Base-by-base conservation (phyloP, 2,113 vertebrate species). In the Tupaia tana region DNA sequence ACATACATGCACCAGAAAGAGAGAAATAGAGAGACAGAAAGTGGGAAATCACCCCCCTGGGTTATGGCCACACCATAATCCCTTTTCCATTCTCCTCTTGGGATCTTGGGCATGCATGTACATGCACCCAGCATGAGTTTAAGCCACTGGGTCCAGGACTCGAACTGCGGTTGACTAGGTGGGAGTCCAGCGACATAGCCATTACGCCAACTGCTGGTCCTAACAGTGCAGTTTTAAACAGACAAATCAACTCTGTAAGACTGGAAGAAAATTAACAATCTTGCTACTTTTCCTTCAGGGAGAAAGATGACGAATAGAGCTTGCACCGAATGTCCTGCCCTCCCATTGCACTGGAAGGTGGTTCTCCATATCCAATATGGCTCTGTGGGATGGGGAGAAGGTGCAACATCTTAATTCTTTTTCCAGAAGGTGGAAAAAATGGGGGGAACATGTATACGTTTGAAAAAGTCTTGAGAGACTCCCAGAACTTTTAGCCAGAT, bases 391-490 rank as follows among this genome's bases (percentile, higher is more conserved):
- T 16, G 2, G 5, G 6, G 13, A 58, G 13, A 86, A 58, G 52
- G 12, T 24, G 29, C 3, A 73, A 86, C 71, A n/a, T n/a, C 8
- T 22, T 24, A 24, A 4, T 12, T 59, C 29, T 34, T 58, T 31
- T 34, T 4, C 14, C 27, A 84, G 6, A 14, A 43, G 43, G 43
- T 43, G 43, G 43, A 20, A 16, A 73, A 71, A 43, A 86, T 1
- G 13, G n/a, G 14, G n/a, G 4, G 13, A 71, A 25, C 12, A 71
- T 15, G 0, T 1, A 3, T 29, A 34, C 7, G 6, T 27, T 2
- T 43, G 12, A 27, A 61, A 25, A 31, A 59, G 2, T 10, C 7
- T 27, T 34, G 1, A 74, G 69, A 25, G 8, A 74, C 15, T 74
- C 70, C 56, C 14, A 34, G 10, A 61, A 74, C 61, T 14, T 87